Percentiles rank a stretch among this genome's conserved stretches.
Conservation (phyloP, 2,888 invertebrate species). For the Dysmachus trigonus region DNA sequence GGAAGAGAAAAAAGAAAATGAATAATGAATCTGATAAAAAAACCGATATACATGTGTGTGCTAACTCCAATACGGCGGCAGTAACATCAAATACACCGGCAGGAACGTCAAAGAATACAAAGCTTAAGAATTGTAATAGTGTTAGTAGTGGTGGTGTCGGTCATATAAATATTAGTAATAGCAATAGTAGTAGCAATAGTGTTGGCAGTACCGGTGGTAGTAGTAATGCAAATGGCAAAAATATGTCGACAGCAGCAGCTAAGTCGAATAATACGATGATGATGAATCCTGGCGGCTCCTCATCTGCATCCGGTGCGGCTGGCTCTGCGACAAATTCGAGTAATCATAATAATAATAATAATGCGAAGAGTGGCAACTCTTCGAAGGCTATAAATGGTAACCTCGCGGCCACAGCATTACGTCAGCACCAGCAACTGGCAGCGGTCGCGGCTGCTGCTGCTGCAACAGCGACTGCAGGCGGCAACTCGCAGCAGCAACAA, state of each 20-base stretch:
- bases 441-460: background rate
- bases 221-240: constrained; percentile 55
- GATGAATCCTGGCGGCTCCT: constrained; percentile 25
- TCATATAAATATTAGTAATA: constrained; percentile 35
- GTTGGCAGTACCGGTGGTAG: constrained; percentile 52
- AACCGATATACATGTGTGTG: constrained; percentile 60
- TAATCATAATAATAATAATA: too few relatives aligned
- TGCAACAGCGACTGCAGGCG: constrained; percentile 33
- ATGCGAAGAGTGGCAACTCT: constrained; percentile 10
- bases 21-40: constrained; percentile 62
- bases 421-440: constrained; percentile 7
- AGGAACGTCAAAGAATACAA: constrained; percentile 51
- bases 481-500: background rate
- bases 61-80: constrained; percentile 52
- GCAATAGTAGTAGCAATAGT: constrained; percentile 49
- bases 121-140: constrained; percentile 52
- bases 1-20: constrained; percentile 52
- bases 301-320: constrained; percentile 35
- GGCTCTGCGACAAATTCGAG: background rate
- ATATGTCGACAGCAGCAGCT: constrained; percentile 53
- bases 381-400: constrained; percentile 12
- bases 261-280: constrained; percentile 14
- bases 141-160: constrained; percentile 38
- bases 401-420: background rate
- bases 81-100: constrained; percentile 49